Base-by-base conservation (phyloP, 1,140 invertebrate species). In the Tribolium castaneum region DNA sequence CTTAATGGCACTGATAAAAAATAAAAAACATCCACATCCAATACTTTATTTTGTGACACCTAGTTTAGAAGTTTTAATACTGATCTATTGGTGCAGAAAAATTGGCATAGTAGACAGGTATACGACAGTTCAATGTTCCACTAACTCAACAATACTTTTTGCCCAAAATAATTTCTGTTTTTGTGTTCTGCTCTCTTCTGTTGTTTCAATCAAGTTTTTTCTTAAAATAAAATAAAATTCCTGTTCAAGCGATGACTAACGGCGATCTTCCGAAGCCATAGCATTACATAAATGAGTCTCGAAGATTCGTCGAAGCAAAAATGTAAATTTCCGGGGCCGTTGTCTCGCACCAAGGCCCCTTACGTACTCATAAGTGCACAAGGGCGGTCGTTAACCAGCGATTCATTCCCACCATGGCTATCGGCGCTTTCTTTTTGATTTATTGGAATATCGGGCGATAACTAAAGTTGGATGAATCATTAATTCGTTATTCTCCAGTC, bases 301-400 rank as follows among this genome's bases (percentile, higher is more conserved):
- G 39, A 45, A 52, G 14, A 22, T 59, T 59, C 16, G 54, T 59
- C 7, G 54, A 59, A 59, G 54, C 10, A 10, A 25, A 59, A 25
- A 59, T 59, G 54, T 22, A 22, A 59, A 22, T 19, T 62, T 62
- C 39, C 54, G 54, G 62, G 74, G 74, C 54, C 62, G 56, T 49
- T 62, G 74, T 62, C 74, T 62, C 7, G 13, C 13, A 7, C 10
- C 14, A 76, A 76, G 74, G 74, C 74, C 74, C 56, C 39, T 76
- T 22, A 16, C 54, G 19, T n/a, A 59, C 19, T 25, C 50, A 19
- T 49, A 51, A 51, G 39, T 49, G 70, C 50, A 72, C 70, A 72
- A 72, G 70, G 70, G 70, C 70, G 70, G 34, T 72, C 70, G 70
- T 72, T 72, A 51, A 49, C 70, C 35, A 9, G 12, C 12, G 6